Conservation (phyloP, 2,113 vertebrate species). For the Cichladusa arquata region DNA sequence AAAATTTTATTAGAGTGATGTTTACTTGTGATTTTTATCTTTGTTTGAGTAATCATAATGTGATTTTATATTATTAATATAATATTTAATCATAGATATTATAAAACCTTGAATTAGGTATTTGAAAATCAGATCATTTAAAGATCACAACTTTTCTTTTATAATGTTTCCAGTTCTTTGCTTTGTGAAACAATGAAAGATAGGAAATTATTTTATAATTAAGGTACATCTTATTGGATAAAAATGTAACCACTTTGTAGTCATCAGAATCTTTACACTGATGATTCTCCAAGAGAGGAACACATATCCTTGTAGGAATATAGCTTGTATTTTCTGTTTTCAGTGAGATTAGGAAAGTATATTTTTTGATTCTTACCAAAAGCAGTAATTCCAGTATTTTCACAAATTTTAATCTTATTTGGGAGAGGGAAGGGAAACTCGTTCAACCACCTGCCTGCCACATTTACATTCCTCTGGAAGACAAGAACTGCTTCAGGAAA, state of each 20-base stretch:
- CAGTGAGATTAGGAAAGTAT: not conserved
- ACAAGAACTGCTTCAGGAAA: not conserved
- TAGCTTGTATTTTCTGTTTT: not conserved
- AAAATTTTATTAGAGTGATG: not conserved
- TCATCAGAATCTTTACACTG: not conserved
- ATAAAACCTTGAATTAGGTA: not conserved
- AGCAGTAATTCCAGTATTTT: not conserved
- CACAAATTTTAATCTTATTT: not conserved
- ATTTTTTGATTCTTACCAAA: not conserved
- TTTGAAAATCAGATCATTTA: not conserved
- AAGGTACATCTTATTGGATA: not conserved
- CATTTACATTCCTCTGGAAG: not conserved
- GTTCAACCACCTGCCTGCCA: not conserved
- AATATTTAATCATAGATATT: not conserved
- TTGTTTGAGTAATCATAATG: accelerated
- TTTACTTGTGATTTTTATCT: not conserved
- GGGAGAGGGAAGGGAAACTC: not conserved
- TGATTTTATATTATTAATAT: not conserved
- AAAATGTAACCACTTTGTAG: not conserved
- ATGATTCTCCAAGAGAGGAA: not conserved
- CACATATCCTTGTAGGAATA: not conserved
- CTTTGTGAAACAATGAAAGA: not conserved
- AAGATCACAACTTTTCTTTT: not conserved
- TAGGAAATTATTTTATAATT: not conserved
- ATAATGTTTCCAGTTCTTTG: not conserved